Evolutionary conservation across 30 jellyfish, hydroid and myxozoan species (phyloP), one percentile per base, ranked within the genome.

Genomic region (Aurelia coerulea): DNA sequence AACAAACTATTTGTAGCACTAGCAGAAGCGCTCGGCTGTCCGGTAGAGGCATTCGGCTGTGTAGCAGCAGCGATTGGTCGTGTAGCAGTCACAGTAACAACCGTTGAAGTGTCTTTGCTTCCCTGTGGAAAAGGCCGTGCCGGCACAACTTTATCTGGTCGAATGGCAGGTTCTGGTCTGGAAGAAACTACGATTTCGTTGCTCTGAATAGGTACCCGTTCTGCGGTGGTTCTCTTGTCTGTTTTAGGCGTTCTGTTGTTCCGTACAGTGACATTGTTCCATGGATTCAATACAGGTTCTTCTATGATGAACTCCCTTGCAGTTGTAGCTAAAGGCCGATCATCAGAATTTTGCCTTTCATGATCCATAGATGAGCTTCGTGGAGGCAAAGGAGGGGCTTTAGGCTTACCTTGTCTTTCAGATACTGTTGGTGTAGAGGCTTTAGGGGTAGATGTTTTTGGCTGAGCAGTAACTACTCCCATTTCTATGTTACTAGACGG

Each of bases 331-430:
- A 23, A 18, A 19, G 78, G 31, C 15, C 63, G 76, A 59, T 35
- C 53, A 5, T 68, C 78, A 35, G 77, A 10, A n/a, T 1, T 15
- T 67, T 15, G 67, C 65, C 18, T 29, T 9, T 50, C 53, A 58
- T 11, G 14, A 14, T 81, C 84, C 29, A 68, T 15, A 34, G 84
- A 53, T 17, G 84, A 54, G 46, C 33, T 54, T 60, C 91, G 37
- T 4, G 78, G 81, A 1, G 83, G 91, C 35, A 81, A 15, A 46
- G 91, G 91, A 10, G 91, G 83, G 17, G 90, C 82, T 52, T 63
- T 79, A 1, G 65, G 50, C 76, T 81, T 81, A 14, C 15, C 77
- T 14, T 68, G 39, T 72, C 41, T 37, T 13, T 3, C 56, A 46
- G 52, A 14, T 50, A 17, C 70, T 12, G 1, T 3, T 16, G 71